Evolutionary conservation across 2,888 invertebrate species (phyloP), one percentile per base, ranked within the genome.

Genomic region (Celastrina argiolus): DNA sequence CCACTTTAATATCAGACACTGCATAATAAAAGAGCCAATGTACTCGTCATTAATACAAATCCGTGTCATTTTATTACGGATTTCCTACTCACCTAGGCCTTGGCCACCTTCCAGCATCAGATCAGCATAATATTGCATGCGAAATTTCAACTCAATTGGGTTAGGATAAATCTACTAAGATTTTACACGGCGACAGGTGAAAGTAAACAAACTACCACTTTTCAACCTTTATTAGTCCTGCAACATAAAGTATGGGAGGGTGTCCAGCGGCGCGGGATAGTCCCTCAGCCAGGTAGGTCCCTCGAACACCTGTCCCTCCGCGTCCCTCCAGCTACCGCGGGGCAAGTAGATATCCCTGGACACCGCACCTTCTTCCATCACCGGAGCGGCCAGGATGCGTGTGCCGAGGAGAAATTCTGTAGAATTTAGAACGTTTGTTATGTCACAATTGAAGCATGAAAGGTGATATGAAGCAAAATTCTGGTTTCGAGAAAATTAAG

Each of bases 321-420:
- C 89, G 77, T 94, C 94, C 12, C 78, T 80, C 96, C 96, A 96
- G n/a, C 69, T 80, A 0, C 96, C 96, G 0, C 72, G 79, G 0
- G 96, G 96, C n/a, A 95, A 85, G 85, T 95, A 95, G 51, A 96
- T 84, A 79, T 94, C 89, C n/a, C 96, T 91, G 4, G 85, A 77
- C 0, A 78, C 80, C 0, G 93, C 93, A 0, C 93, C 93, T 76
- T 94, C 85, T 63, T 88, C 86, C 34, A 96, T 69, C 7, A 96
- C 93, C 0, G 96, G 96, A 0, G 96, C 96, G 0, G 94, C 94
- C 8, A 96, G 80, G 65, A 95, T 86, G 61, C 88, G 85, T 74
- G 94, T 94, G 0, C 96, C 96, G 2, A 96, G 88, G 28, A 96
- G 86, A 83, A 92, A 96, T 82, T 96, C 95, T 95, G 85, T 0